Evolutionary conservation across 2,888 invertebrate genomes (phyloP).

Genomic region (Endotricha flammealis): DNA sequence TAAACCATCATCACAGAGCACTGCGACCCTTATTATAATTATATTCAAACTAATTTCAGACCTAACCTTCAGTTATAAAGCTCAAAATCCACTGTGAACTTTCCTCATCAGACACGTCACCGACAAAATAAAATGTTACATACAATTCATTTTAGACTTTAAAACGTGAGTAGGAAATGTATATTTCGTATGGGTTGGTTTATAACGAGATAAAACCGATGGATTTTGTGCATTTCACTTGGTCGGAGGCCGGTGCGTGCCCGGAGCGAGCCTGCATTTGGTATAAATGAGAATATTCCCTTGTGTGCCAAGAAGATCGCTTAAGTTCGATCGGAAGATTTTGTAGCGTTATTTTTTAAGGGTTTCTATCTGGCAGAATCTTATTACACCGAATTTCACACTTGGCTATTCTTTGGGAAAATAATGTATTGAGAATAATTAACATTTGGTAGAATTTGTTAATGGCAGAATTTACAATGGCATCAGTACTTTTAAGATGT

Average conservation of each 20-base stretch:
- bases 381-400: no score
- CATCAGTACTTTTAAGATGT: no score
- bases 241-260: slow-evolving; percentile 47
- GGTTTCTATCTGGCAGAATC: no score
- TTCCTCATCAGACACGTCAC: slow-evolving; percentile 45
- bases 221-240: slow-evolving; percentile 73
- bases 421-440: no score
- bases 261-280: slow-evolving; percentile 24
- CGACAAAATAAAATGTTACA: slow-evolving; percentile 41
- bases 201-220: slow-evolving; percentile 68
- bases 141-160: slow-evolving; percentile 29
- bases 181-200: slow-evolving; percentile 22
- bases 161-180: slow-evolving; percentile 24
- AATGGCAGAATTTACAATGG: no score
- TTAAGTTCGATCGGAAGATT: no score
- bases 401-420: no score
- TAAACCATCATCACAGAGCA: slow-evolving; percentile 1
- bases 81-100: slow-evolving; percentile 40
- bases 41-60: slow-evolving; percentile 34
- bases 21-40: slow-evolving; percentile 45
- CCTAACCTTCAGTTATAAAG: slow-evolving; percentile 31
- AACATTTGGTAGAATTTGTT: no score
- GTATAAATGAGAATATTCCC: slow-evolving; percentile 35
- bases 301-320: no score
- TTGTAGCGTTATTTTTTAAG: no score